A percentile compares a stretch with the other conserved stretches of the same genome.
Evolutionary conservation across 2,888 invertebrate genomes (phyloP).

Genomic region (Bellardia bayeri): DNA sequence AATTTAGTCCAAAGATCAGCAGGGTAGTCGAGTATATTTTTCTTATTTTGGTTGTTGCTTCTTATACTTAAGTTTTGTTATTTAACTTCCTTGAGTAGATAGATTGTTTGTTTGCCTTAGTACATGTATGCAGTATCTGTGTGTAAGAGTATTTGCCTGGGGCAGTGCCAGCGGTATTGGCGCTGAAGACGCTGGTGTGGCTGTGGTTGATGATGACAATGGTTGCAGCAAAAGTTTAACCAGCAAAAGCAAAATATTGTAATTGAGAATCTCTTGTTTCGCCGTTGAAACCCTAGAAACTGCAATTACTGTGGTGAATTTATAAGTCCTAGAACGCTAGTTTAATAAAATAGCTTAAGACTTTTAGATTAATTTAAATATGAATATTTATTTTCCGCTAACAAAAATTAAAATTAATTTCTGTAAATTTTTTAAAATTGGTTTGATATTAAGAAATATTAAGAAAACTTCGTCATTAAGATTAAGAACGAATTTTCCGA

Average conservation of each 20-base stretch:
- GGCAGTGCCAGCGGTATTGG: slow-evolving; percentile 2
- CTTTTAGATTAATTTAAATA: slow-evolving; percentile 21
- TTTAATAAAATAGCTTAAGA: background rate
- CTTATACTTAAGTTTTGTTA: slow-evolving; percentile 63
- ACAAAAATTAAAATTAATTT: background rate
- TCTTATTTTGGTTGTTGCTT: slow-evolving; percentile 4
- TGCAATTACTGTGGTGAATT: slow-evolving; percentile 1
- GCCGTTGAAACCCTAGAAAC: background rate
- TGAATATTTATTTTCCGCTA: background rate
- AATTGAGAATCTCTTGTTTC: slow-evolving; percentile 35
- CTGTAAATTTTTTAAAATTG: background rate
- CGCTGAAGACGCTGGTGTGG: slow-evolving; percentile 24
- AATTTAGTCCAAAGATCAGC: no score
- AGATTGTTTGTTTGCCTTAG: slow-evolving; percentile 9
- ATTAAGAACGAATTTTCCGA: no score
- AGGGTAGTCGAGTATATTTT: background rate
- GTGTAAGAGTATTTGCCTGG: slow-evolving; percentile 4
- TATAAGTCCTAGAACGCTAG: slow-evolving; percentile 3
- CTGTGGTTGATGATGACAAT: slow-evolving; percentile 18
- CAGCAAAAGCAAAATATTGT: slow-evolving; percentile 21
- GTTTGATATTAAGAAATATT: no score
- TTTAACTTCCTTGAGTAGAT: slow-evolving; percentile 71
- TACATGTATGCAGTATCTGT: background rate
- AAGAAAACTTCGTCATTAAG: no score
- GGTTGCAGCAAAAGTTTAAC: slow-evolving; percentile 21